Evolutionary conservation across 37 sponge, comb jelly and placozoan genomes (phyloP), one percentile per base, ranked within the genome.

Genomic region (Halisarca cf. caerulea): DNA sequence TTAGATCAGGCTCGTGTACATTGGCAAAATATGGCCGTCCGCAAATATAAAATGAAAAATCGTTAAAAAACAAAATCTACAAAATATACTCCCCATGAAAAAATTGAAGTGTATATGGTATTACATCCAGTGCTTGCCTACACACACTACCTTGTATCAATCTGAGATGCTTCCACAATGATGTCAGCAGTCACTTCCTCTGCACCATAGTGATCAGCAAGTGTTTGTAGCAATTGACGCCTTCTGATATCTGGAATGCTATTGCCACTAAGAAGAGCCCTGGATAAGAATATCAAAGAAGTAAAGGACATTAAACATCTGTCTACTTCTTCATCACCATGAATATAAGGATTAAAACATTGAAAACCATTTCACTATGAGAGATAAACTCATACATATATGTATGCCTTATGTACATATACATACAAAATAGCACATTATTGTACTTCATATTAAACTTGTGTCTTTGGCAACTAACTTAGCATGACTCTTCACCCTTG

Each of bases 91-190:
- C n/a, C n/a, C n/a, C n/a, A n/a, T n/a, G n/a, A n/a, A n/a, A n/a
- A n/a, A n/a, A n/a, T n/a, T n/a, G n/a, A n/a, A n/a, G n/a, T n/a
- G n/a, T n/a, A n/a, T n/a, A n/a, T n/a, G n/a, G n/a, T n/a, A n/a
- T n/a, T n/a, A n/a, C n/a, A n/a, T n/a, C n/a, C n/a, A n/a, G n/a
- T n/a, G n/a, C n/a, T n/a, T n/a, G n/a, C n/a, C n/a, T n/a, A n/a
- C n/a, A n/a, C n/a, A n/a, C n/a, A n/a, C n/a, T 24, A 91, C 91
- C 77, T 86, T 53, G 91, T 78, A 68, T 91, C 84, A 21, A 91
- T 47, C 36, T 79, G 53, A n/a, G 84, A 15, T 6, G 83, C 84
- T 41, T 84, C 60, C 40, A 51, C 62, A 24, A 91, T 84, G 72
- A 91, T 72, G 15, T 83, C 87, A 0, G 25, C 39, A 41, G 84